Conservation (phyloP, 2,888 invertebrate species). For the Drosophila rubida region DNA sequence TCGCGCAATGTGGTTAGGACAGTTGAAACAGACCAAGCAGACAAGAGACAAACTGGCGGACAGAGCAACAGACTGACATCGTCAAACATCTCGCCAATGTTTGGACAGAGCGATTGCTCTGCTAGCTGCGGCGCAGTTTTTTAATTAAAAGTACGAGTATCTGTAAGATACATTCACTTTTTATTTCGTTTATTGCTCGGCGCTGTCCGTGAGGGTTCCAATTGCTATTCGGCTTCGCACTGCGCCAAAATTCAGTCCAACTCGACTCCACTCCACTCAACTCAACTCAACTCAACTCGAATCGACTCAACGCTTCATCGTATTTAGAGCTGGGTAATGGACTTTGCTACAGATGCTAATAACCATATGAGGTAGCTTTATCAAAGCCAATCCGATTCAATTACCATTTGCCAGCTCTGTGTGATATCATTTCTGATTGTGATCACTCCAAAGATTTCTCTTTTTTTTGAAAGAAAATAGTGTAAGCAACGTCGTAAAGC, state of each 20-base stretch:
- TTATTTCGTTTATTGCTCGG: constrained; percentile 39
- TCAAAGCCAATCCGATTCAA: constrained; percentile 4
- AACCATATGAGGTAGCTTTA: constrained; percentile 13
- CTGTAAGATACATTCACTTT: constrained; percentile 74
- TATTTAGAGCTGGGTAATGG: constrained; percentile 27
- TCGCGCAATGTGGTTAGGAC: constrained; percentile 37
- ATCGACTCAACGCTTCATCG: constrained; percentile 10
- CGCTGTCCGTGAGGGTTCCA: constrained; percentile 21
- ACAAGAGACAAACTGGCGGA: constrained; percentile 8
- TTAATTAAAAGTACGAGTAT: constrained; percentile 63
- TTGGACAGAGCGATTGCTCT: constrained; percentile 66
- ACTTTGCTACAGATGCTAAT: constrained; percentile 27
- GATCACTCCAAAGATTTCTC: constrained; percentile 9
- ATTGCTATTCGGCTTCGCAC: constrained; percentile 19
- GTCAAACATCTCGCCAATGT: constrained; percentile 68
- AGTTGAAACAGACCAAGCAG: constrained; percentile 18
- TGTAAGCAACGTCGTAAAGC: neutral
- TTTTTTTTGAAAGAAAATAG: neutral
- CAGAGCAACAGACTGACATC: constrained; percentile 46
- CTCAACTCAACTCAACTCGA: constrained; percentile 1
- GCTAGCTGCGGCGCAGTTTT: constrained; percentile 34
- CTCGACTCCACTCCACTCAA: neutral
- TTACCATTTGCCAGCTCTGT: constrained; percentile 12
- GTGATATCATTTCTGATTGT: constrained; percentile 25
- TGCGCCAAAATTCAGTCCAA: constrained; percentile 14